These are phyloP conservation scores for Elmis aenea DNA, from an alignment of 2,888 invertebrate genomes.

Conservation along the genomic window DNA sequence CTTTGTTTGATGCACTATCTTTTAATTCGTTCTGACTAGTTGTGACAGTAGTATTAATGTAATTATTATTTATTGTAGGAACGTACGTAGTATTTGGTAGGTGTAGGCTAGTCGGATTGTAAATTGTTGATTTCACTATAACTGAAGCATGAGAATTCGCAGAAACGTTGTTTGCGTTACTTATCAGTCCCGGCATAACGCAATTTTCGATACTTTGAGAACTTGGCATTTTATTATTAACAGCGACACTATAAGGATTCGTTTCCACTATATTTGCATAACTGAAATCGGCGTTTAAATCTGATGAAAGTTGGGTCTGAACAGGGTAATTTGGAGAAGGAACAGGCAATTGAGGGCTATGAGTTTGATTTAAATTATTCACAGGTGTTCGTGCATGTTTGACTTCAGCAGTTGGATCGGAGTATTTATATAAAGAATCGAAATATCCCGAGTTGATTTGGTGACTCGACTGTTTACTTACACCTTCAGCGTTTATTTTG, in stretches of 20 bases:
- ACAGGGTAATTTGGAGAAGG: conserved; percentile 43
- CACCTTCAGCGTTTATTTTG: too few relatives aligned
- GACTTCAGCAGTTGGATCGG: conserved; percentile 32
- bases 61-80: conserved; percentile 40
- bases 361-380: conserved; percentile 34
- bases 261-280: too few relatives aligned
- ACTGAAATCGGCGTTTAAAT: conserved; percentile 3
- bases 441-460: too few relatives aligned
- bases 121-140: too few relatives aligned
- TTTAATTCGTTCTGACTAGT: conserved; percentile 34
- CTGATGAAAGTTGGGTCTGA: conserved; percentile 30
- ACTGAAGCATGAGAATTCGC: too few relatives aligned
- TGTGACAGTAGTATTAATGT: conserved; percentile 33
- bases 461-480: too few relatives aligned
- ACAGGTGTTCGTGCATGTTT: conserved; percentile 41
- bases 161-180: neutral
- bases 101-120: conserved; percentile 11
- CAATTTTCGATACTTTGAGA: too few relatives aligned
- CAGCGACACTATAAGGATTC: neutral
- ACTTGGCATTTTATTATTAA: neutral
- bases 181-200: too few relatives aligned
- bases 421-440: conserved; percentile 16
- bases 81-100: conserved; percentile 34
- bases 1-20: conserved; percentile 15
- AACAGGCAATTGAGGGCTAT: conserved; percentile 41